Evolutionary conservation across 2,888 invertebrate species (phyloP), one percentile per base, ranked within the genome.

Genomic region (Watsonalla binaria): DNA sequence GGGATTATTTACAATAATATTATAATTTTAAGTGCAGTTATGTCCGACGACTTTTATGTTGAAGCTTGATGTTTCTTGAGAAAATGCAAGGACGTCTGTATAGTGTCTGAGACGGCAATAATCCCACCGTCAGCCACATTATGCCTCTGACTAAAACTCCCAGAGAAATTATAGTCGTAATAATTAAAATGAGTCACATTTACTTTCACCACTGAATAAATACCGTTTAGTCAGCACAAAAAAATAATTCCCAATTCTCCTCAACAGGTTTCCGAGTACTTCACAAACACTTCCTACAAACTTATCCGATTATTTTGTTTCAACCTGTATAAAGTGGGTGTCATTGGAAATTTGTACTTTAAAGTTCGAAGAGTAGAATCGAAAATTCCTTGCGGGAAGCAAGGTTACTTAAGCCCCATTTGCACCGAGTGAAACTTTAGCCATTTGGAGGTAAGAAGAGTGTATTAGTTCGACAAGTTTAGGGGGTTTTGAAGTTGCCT

Each of bases 391-490:
- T 60, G 54, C 42, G 58, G 56, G 51, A 58, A 46, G 51, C 51
- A 60, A 59, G 62, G 59, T 62, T 64, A 66, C 68, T 71, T 77
- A 70, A 62, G 72, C 61, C 73, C 59, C 68, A 71, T 63, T 59
- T 66, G 65, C 60, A 58, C 61, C 59, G 62, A 64, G 56, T 55
- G 56, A 68, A 85, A 86, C 80, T 85, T 84, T 73, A 74, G 74
- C 84, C 82, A 82, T 86, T 86, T 84, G 78, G 83, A 81, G 84
- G 86, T 80, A 81, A 79, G 83, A 81, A 84, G 81, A 79, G 84
- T 71, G 79, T 84, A 85, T 86, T 86, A 86, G 86, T 86, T 85
- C 82, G 82, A 85, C 84, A 85, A 85, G 80, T 84, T 81, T 80
- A 76, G 84, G 74, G 72, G 78, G 79, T 83, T 80, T 80, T 79